Evolutionary conservation across 30 jellyfish, hydroid and myxozoan genomes (phyloP).

Genomic region (Turritopsis rubra): DNA sequence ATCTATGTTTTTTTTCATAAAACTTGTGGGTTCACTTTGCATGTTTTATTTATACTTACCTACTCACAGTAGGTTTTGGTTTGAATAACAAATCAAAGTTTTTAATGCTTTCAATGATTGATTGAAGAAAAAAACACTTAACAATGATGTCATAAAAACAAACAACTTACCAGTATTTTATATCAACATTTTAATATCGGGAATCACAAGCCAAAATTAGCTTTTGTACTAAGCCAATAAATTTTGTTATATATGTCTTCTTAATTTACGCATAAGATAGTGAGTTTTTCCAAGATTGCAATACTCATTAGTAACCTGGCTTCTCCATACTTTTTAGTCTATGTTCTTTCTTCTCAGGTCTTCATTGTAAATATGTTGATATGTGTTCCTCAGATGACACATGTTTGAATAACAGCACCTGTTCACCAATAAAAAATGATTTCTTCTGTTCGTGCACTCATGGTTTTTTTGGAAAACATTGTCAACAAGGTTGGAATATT

Average conservation of each 20-base stretch:
- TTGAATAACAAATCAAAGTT: neutral
- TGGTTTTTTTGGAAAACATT: conserved; percentile 72
- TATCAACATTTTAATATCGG: neutral
- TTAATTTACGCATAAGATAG: neutral
- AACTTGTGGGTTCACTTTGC: neutral
- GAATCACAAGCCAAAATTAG: no score
- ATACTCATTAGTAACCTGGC: neutral
- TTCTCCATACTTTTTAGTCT: neutral
- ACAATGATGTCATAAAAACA: neutral
- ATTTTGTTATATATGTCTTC: no score
- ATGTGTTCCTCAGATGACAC: neutral
- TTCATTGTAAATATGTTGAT: conserved; percentile 2
- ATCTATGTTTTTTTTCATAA: neutral
- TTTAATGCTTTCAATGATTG: neutral
- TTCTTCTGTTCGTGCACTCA: conserved; percentile 59
- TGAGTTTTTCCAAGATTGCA: neutral
- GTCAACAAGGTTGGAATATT: conserved; percentile 52
- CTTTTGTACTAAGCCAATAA: no score
- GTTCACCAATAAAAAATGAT: conserved; percentile 55
- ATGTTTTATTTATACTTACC: neutral
- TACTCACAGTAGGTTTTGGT: neutral
- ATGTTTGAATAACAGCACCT: conserved; percentile 51
- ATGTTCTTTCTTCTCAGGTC: neutral
- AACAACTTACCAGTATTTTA: neutral
- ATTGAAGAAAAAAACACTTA: neutral